These are phyloP conservation scores for Mercenaria mercenaria DNA, from an alignment of 1,140 invertebrate species.

Conservation along the genomic window DNA sequence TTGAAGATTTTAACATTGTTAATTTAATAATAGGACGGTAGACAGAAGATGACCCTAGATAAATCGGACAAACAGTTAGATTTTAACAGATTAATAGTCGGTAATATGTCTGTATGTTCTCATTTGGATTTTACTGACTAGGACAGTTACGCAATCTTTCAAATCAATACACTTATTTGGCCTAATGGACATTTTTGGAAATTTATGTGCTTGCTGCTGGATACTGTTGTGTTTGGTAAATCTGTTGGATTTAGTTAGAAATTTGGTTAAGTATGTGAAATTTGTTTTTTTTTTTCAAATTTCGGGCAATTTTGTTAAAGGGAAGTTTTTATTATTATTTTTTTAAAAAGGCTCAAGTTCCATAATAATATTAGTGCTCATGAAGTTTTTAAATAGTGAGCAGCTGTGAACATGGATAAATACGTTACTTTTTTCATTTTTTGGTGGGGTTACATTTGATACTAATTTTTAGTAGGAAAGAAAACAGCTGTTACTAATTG, in stretches of 20 bases:
- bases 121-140: no score
- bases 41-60: conserved; percentile 31
- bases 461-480: neutral
- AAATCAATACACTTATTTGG: neutral
- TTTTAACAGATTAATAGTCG: neutral
- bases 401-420: no score
- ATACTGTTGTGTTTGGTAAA: neutral
- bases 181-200: neutral
- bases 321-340: no score
- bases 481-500: neutral
- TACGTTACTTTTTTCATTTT: no score
- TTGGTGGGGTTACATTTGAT: no score
- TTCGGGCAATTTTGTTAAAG: no score
- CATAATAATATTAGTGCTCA: no score
- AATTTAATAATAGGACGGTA: conserved; percentile 37
- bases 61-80: conserved; percentile 17
- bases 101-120: neutral
- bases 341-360: no score
- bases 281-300: no score
- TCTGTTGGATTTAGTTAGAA: no score
- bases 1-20: conserved; percentile 36
- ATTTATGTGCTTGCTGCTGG: neutral
- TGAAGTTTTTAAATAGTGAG: no score
- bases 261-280: no score
- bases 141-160: neutral